A percentile compares a stretch with the other conserved stretches of the same genome.
Conservation (phyloP, 92 coral and sea anemone species). For the Epizoanthus fatuus region DNA sequence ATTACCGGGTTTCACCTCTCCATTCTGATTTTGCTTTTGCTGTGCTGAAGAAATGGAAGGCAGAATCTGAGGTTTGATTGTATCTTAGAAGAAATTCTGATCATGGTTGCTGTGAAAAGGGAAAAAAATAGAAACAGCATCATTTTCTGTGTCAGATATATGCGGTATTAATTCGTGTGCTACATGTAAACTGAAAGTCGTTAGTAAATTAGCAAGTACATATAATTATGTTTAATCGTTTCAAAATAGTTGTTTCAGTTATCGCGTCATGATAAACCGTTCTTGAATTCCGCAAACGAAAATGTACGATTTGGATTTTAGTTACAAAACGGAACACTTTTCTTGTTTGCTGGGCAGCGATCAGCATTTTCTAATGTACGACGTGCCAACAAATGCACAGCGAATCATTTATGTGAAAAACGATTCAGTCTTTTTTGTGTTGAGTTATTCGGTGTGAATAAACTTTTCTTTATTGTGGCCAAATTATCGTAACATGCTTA, state of each 20-base stretch:
- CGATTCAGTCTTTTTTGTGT: background rate
- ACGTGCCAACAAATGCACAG: slow-evolving; percentile 25
- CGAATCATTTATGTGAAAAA: slow-evolving; percentile 11
- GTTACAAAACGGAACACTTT: background rate
- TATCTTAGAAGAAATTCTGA: too few relatives aligned
- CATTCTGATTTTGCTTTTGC: slow-evolving; percentile 7
- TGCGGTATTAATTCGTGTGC: too few relatives aligned
- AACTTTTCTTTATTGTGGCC: slow-evolving; percentile 22
- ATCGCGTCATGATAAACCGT: background rate
- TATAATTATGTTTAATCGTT: background rate
- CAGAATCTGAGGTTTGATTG: background rate
- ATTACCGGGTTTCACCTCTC: background rate
- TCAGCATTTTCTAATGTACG: background rate
- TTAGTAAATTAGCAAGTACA: background rate
- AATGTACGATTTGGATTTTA: slow-evolving; percentile 4
- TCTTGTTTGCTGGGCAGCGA: background rate
- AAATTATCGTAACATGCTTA: slow-evolving; percentile 20
- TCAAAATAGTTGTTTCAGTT: background rate
- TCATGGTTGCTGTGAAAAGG: too few relatives aligned
- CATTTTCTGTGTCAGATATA: too few relatives aligned
- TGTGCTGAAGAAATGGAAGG: background rate
- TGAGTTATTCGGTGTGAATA: slow-evolving; percentile 21
- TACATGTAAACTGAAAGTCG: too few relatives aligned
- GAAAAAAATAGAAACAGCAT: too few relatives aligned
- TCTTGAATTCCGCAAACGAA: background rate